Conservation (phyloP, 2,888 invertebrate species). For the Uropetala carovei region DNA sequence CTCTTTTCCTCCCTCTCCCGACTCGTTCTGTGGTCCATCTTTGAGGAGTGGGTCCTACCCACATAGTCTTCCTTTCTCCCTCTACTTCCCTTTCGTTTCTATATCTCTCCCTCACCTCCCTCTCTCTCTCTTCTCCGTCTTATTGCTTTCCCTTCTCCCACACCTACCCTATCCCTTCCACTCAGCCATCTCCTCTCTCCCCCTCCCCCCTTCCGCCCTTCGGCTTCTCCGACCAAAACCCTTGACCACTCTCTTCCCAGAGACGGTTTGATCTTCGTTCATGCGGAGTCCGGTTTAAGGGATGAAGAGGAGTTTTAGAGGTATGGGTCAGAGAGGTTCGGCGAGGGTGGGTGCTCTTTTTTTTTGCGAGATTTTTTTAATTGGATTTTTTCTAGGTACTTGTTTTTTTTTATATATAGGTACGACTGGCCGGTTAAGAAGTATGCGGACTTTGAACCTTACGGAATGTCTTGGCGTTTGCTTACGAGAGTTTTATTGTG, state of each 20-base stretch:
- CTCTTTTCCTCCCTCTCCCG: neutral
- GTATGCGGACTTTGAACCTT: too few relatives aligned
- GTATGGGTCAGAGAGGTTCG: neutral
- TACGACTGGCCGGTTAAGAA: too few relatives aligned
- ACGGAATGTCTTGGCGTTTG: too few relatives aligned
- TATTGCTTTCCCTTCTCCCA: neutral
- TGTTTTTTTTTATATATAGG: too few relatives aligned
- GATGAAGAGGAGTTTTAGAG: neutral
- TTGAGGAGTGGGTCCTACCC: neutral
- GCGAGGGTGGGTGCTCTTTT: neutral
- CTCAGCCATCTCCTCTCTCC: too few relatives aligned
- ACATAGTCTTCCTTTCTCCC: neutral
- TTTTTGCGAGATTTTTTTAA: neutral
- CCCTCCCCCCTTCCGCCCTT: too few relatives aligned
- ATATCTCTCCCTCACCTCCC: neutral
- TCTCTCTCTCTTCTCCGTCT: neutral
- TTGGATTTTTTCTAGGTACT: neutral
- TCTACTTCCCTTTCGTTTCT: neutral
- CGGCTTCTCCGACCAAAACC: neutral
- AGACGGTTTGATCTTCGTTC: conserved; percentile 6
- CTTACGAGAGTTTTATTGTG: too few relatives aligned
- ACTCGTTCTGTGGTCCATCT: conserved; percentile 6
- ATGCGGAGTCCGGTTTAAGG: neutral
- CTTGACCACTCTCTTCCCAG: conserved; percentile 10
- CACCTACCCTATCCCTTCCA: neutral